Base-by-base conservation (phyloP, 1,140 invertebrate genomes). In the Philopotamus ludificatus region DNA sequence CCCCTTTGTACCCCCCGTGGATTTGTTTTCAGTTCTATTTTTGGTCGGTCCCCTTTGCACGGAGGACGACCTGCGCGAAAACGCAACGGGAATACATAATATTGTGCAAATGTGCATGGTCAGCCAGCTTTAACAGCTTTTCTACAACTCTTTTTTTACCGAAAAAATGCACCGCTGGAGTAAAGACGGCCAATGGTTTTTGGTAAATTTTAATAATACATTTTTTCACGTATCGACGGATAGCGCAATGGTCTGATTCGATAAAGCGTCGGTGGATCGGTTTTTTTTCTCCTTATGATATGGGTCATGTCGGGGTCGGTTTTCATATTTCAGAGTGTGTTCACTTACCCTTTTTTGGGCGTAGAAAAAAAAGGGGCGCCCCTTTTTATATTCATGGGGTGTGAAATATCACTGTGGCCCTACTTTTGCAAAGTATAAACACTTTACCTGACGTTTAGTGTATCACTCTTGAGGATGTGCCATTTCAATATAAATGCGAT, bases 21-120 rank as follows among this genome's bases (percentile, higher is more conserved):
- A 47, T 9, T n/a, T n/a, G n/a, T n/a, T n/a, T 47, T 16, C 18
- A 20, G 8, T 47, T 47, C 18, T 15, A 20, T 12, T 47, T 47
- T 4, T 4, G 18, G 8, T 47, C 18, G 4, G 15, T 16, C 15
- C 44, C 4, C 4, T 47, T 47, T 47, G 44, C 44, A 47, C 44
- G 44, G 44, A 47, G 8, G 8, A 12, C 44, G 10, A 12, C 44
- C 8, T 20, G 18, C 18, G 18, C 44, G 44, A 16, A 47, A 47
- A 47, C 44, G 44, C 44, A 47, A 47, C 44, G 44, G 44, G 44
- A 47, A 47, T 47, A 47, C 44, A 20, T 47, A 47, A 47, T 47
- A 15, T 47, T 15, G 44, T 47, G 18, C 7, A 47, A 47, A 47
- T 47, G 44, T 4, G 44, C 44, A 9, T 20, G 44, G 44, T 47